phyloP scores from a whole-genome alignment of 2,888 invertebrate species.

The Tipula confusa region DNA sequence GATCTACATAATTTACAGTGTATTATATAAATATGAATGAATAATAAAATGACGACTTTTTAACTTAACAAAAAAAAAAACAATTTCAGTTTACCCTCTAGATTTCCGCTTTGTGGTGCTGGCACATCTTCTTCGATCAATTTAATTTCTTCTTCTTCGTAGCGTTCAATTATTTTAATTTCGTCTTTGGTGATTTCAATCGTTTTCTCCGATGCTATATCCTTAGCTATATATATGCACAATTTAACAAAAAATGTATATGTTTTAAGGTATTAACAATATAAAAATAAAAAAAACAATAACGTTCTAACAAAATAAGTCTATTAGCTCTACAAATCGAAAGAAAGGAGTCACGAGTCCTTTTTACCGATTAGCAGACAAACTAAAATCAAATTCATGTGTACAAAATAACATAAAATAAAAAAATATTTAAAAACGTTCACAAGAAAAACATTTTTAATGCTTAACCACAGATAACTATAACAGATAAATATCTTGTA shows the following conservation, averaged over 20 bases:
- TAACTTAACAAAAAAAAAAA: background rate
- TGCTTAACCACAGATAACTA: too few relatives aligned
- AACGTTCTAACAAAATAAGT: background rate
- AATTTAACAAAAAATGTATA: constrained; percentile 7
- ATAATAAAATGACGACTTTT: background rate
- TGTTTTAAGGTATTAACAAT: background rate
- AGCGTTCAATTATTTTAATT: constrained; percentile 37
- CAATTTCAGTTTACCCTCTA: constrained; percentile 35
- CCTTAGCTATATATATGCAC: constrained; percentile 41
- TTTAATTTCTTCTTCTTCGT: constrained; percentile 34
- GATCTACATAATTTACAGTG: background rate
- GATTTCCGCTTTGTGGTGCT: constrained; percentile 36
- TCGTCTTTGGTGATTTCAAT: constrained; percentile 36
- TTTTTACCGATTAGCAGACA: background rate
- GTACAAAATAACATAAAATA: background rate
- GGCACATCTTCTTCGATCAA: constrained; percentile 50
- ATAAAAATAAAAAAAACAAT: background rate
- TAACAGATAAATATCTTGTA: too few relatives aligned
- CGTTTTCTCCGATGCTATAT: constrained; percentile 33
- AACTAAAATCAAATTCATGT: background rate
- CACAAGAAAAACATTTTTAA: background rate
- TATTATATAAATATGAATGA: background rate
- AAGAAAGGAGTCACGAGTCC: background rate
- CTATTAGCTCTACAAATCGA: background rate
- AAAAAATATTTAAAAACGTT: background rate